Conservation (phyloP, 1,140 invertebrate genomes). For the Cyclina sinensis region DNA sequence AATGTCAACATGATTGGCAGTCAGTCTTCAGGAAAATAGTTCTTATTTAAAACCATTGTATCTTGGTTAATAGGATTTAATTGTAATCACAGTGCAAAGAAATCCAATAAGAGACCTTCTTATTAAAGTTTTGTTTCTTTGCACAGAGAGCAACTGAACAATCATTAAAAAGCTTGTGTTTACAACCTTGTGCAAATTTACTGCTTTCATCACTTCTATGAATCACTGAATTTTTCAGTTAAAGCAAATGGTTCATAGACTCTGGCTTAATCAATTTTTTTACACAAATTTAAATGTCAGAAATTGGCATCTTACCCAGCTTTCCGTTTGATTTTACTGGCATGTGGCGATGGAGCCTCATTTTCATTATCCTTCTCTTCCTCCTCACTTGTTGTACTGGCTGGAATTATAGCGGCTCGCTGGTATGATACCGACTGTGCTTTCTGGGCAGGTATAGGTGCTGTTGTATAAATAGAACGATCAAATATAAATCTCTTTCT, state of each 20-base stretch:
- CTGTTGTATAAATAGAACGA: conserved; percentile 69
- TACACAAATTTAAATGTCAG: too few relatives aligned
- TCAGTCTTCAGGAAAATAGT: neutral
- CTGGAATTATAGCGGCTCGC: conserved; percentile 34
- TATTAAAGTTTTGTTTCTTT: neutral
- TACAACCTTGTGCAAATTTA: too few relatives aligned
- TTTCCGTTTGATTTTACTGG: conserved; percentile 79
- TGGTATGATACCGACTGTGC: conserved; percentile 78
- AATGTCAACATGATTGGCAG: neutral
- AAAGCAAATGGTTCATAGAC: too few relatives aligned
- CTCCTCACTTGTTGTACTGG: conserved; percentile 4
- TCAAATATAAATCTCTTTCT: too few relatives aligned
- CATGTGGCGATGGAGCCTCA: conserved; percentile 78
- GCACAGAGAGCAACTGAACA: neutral
- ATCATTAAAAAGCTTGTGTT: too few relatives aligned
- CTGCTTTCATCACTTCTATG: too few relatives aligned
- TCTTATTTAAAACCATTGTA: neutral
- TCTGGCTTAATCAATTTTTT: too few relatives aligned
- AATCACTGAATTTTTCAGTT: too few relatives aligned
- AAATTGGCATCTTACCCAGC: conserved; percentile 74
- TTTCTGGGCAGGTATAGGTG: conserved; percentile 84
- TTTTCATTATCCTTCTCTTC: conserved; percentile 86
- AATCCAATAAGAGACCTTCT: neutral
- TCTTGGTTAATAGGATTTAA: neutral
- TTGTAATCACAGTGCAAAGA: neutral